Percentiles rank a stretch among this genome's conserved stretches.
These are phyloP conservation scores for Beris morrisii DNA, from an alignment of 2,888 invertebrate genomes.

Conservation along the genomic window DNA sequence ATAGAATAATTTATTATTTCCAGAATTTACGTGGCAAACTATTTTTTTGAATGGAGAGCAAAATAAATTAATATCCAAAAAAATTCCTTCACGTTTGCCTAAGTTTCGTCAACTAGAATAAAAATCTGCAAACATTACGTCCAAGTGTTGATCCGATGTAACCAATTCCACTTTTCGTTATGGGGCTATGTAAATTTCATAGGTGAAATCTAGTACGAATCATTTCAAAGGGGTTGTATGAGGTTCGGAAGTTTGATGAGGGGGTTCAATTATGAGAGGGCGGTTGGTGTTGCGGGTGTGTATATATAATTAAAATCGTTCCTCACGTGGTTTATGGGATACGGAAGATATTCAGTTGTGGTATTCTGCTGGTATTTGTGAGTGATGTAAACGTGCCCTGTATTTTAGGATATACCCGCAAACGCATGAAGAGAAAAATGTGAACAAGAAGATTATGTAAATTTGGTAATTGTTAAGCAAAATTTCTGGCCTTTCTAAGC, in stretches of 20 bases:
- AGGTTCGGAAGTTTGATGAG: neutral
- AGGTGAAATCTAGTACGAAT: too few species aligned
- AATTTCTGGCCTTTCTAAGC: slow-evolving; percentile 23
- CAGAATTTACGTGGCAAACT: slow-evolving; percentile 16
- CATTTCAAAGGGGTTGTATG: too few species aligned
- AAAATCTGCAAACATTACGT: too few species aligned
- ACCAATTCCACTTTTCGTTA: too few species aligned
- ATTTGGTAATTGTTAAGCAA: slow-evolving; percentile 29
- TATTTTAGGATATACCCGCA: slow-evolving; percentile 20
- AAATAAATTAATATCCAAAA: too few species aligned
- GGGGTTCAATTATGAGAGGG: slow-evolving; percentile 6
- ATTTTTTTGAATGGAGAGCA: neutral
- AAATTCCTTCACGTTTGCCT: too few species aligned
- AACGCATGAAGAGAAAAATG: slow-evolving; percentile 32
- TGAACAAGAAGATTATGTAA: slow-evolving; percentile 33
- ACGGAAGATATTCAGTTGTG: slow-evolving; percentile 18
- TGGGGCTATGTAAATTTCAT: too few species aligned
- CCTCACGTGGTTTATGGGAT: slow-evolving; percentile 1
- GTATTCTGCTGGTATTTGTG: neutral
- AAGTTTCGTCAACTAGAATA: too few species aligned
- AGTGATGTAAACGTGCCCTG: neutral
- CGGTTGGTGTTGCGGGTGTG: neutral
- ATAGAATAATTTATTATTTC: slow-evolving; percentile 26
- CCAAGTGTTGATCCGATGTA: too few species aligned
- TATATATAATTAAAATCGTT: slow-evolving; percentile 16